Evolutionary conservation across 92 coral and sea anemone genomes (phyloP).

Genomic region (Meandrina meandrites): DNA sequence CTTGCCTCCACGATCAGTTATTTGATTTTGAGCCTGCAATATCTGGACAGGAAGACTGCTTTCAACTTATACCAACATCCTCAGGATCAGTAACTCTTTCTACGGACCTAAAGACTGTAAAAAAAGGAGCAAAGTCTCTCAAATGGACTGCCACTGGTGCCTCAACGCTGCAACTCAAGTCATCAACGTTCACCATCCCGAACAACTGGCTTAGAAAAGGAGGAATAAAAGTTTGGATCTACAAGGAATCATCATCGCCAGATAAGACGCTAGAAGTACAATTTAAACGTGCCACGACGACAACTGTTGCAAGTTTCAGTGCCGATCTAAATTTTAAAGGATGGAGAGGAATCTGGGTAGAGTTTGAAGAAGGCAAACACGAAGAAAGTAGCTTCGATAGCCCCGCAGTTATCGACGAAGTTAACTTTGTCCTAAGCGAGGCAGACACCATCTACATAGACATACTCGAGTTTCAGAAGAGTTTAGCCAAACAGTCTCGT

Average conservation of each 20-base stretch:
- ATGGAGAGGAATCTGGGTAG: slow-evolving; percentile 66
- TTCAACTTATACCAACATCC: neutral
- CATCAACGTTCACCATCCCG: neutral
- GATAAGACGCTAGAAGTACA: neutral
- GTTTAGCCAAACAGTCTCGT: slow-evolving; percentile 52
- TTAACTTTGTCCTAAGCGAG: neutral
- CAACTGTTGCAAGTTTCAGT: neutral
- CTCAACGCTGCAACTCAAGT: neutral
- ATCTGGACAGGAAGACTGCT: neutral
- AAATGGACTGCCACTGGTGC: slow-evolving; percentile 25
- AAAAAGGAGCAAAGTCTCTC: slow-evolving; percentile 27
- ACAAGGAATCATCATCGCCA: slow-evolving; percentile 10
- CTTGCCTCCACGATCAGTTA: neutral
- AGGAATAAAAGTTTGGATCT: slow-evolving; percentile 69
- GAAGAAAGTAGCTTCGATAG: neutral
- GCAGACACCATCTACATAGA: slow-evolving; percentile 53
- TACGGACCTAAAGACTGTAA: slow-evolving; percentile 3
- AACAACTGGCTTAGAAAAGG: slow-evolving; percentile 22
- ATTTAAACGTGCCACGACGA: neutral
- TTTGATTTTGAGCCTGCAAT: slow-evolving; percentile 21
- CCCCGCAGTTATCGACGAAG: neutral
- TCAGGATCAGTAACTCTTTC: slow-evolving; percentile 4
- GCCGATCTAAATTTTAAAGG: slow-evolving; percentile 50
- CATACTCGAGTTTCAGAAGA: slow-evolving; percentile 32
- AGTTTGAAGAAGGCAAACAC: slow-evolving; percentile 31